Evolutionary conservation across 2,797 vertebrate genomes (phyloP), one percentile per base, ranked within the genome.

Genomic region (Schizothorax lantsangensis): DNA sequence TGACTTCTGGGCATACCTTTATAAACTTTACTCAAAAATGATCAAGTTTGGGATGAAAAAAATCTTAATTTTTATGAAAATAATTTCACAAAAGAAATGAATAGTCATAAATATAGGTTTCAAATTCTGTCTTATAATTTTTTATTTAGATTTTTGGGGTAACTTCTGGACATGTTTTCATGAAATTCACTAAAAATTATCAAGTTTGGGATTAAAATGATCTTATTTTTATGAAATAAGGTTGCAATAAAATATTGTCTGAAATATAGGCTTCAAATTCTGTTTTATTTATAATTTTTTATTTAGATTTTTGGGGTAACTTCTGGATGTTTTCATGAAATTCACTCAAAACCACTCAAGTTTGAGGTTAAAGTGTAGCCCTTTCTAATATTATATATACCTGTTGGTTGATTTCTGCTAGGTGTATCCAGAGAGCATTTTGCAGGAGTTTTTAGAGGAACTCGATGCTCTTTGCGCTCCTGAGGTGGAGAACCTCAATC

Each of bases 381-480:
- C 33, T 75, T 33, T 73, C 10, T 64, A 10, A 64, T 47, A 15
- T 7, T 2, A 10, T 14, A 36, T 5, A 9, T 79, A 45, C 6
- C 82, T 21, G 83, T 7, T 47, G 90, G 7, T 40, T 33, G 40
- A 93, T 93, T 90, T 86, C 30, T 81, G 2, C 82, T 3, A 90
- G 89, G 82, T 69, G 59, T 83, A 59, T 77, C 87, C 91, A 73
- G 93, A 95, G 52, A 90, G 92, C 2, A 94, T 90, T 74, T 83
- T 95, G 81, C 95, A 96, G 83, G 95, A 95, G 71, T 95, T 96
- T 89, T 86, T 95, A 78, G 95, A 96, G 90, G 95, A 95, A 80
- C 94, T 95, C 0, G 95, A 96, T 9, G 92, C 92, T 77, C 90
- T 95, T 78, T 94, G 93, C 71, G 93, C 94, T 7, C 36, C 88